Evolutionary conservation across 2,888 invertebrate species (phyloP).

Genomic region (Embidobia sp.): DNA sequence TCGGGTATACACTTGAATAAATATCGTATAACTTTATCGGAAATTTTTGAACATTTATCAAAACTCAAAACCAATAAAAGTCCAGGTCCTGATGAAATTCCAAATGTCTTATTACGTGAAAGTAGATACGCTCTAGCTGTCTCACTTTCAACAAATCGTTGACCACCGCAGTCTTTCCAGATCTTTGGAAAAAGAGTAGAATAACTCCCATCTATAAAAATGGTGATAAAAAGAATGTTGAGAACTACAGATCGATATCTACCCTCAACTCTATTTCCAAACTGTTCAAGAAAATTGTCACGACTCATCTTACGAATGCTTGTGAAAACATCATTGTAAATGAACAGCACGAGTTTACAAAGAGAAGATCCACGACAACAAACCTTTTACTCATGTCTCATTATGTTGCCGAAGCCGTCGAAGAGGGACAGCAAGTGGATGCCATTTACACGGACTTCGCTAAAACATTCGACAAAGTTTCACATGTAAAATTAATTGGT

Average conservation of each 20-base stretch:
- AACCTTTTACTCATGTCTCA: conserved; percentile 26
- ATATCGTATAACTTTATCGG: neutral
- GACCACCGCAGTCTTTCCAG: conserved; percentile 31
- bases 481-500: conserved; percentile 53
- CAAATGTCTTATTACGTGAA: conserved; percentile 18
- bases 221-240: conserved; percentile 19
- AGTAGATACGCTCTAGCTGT: conserved; percentile 21
- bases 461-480: conserved; percentile 68
- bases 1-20: too few relatives aligned
- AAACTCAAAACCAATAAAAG: neutral
- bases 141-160: conserved; percentile 37
- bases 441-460: conserved; percentile 64
- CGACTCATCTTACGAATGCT: neutral
- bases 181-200: conserved; percentile 34
- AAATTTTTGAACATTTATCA: conserved; percentile 2
- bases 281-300: conserved; percentile 47
- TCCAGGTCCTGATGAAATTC: conserved; percentile 37
- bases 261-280: conserved; percentile 41
- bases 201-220: conserved; percentile 50
- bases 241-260: conserved; percentile 57
- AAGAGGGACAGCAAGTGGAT: conserved; percentile 58
- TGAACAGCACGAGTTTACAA: conserved; percentile 42
- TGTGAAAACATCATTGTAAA: neutral
- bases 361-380: conserved; percentile 4
- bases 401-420: conserved; percentile 52